phyloP scores from a whole-genome alignment of 2,797 vertebrate genomes.

The Capromys pilorides region DNA sequence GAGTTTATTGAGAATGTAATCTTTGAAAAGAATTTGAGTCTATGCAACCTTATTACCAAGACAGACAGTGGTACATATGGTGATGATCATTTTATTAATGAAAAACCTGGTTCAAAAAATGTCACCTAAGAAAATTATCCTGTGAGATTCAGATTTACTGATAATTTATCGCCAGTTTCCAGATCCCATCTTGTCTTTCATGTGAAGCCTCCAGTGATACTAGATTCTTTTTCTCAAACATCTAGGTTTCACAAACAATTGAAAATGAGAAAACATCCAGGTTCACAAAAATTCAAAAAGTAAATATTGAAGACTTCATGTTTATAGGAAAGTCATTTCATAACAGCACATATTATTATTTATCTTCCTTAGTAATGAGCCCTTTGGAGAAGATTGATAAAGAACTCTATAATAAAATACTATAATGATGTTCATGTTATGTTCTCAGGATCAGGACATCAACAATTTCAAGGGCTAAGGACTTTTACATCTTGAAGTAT shows the following conservation, averaged over 20 bases:
- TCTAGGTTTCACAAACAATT: not conserved
- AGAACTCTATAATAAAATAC: not conserved
- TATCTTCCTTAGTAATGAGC: not conserved
- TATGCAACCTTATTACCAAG: not conserved
- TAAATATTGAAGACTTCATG: not conserved
- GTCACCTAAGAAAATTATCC: not conserved
- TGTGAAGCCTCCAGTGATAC: not conserved
- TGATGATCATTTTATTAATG: not conserved
- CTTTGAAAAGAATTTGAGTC: not conserved
- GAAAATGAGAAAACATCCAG: not conserved
- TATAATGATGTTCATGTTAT: rapidly evolving
- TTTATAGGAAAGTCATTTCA: not conserved
- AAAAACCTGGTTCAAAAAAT: not conserved
- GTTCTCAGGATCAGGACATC: not conserved
- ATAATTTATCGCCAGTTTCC: not conserved
- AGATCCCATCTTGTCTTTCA: not conserved
- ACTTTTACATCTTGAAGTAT: not conserved
- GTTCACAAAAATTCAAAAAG: not conserved
- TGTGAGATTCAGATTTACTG: not conserved
- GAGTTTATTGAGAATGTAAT: not conserved
- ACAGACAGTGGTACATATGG: rapidly evolving
- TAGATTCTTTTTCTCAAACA: not conserved
- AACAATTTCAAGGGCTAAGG: not conserved
- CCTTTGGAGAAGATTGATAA: not conserved
- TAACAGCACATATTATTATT: too few relatives aligned